phyloP scores from a whole-genome alignment of 2,113 vertebrate species.

The Pomatostomus ruficeps region DNA sequence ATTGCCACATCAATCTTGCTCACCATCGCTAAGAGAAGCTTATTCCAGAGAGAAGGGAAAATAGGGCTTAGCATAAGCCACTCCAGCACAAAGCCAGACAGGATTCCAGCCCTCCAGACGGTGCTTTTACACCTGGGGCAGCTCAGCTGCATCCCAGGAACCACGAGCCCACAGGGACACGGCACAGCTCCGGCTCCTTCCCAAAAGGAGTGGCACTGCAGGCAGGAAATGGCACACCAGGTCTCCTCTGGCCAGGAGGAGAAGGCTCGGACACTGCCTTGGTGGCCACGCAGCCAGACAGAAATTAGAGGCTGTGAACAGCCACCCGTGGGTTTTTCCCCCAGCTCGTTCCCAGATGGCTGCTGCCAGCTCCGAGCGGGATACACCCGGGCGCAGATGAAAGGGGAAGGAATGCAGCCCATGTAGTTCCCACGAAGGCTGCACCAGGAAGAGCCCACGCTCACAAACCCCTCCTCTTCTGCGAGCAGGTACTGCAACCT shows the following conservation, averaged over 20 bases:
- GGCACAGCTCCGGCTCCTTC: accelerated
- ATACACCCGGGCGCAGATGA: background rate
- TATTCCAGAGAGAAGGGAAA: background rate
- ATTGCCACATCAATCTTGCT: background rate
- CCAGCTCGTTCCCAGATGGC: accelerated
- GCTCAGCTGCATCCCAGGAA: background rate
- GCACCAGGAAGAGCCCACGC: background rate
- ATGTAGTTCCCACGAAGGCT: accelerated
- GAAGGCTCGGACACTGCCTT: accelerated
- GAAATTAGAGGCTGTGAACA: background rate
- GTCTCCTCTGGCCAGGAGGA: background rate
- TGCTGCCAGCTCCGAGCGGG: background rate
- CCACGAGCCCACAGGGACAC: accelerated
- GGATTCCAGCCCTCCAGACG: background rate
- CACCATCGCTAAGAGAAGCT: background rate
- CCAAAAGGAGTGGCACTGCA: accelerated
- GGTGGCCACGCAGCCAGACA: accelerated
- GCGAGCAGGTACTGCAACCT: background rate
- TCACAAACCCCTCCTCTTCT: background rate
- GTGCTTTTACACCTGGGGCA: background rate
- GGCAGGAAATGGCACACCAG: accelerated
- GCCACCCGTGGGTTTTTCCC: accelerated
- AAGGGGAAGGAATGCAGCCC: background rate
- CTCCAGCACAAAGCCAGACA: background rate
- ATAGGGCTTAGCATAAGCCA: background rate